These are phyloP conservation scores for Hydrozoanthus gracilis DNA, from an alignment of 92 coral and sea anemone genomes.

Conservation along the genomic window DNA sequence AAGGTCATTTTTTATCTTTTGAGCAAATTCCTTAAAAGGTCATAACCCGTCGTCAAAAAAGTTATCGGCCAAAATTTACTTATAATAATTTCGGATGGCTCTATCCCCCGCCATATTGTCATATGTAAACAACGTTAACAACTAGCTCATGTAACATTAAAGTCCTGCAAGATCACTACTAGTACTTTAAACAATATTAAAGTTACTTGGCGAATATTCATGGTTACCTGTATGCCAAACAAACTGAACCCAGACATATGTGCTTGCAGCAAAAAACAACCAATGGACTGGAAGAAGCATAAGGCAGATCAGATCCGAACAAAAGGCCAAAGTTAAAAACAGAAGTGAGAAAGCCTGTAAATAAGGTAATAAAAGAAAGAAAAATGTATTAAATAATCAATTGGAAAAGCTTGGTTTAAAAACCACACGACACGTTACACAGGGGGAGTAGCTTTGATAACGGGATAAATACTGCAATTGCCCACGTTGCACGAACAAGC, in stretches of 20 bases:
- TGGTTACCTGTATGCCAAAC: constrained; percentile 98
- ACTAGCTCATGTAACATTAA: constrained; percentile 38
- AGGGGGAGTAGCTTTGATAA: background rate
- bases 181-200: constrained; percentile 5
- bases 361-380: background rate
- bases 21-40: constrained; percentile 28
- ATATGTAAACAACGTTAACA: constrained; percentile 41
- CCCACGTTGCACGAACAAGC: constrained; percentile 31
- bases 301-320: constrained; percentile 93
- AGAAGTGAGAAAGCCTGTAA: constrained; percentile 94
- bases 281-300: constrained; percentile 96
- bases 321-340: constrained; percentile 93
- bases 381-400: constrained; percentile 17
- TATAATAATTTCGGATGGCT: background rate
- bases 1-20: background rate
- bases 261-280: constrained; percentile 99
- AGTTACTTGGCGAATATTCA: background rate
- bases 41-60: background rate
- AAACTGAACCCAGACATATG: constrained; percentile 99
- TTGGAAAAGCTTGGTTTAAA: constrained; percentile 16
- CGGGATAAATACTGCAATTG: constrained; percentile 1
- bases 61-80: constrained; percentile 29
- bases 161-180: constrained; percentile 24
- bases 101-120: constrained; percentile 42
- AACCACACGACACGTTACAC: constrained; percentile 55